A percentile compares a stretch with the other conserved stretches of the same genome.
phyloP scores from a whole-genome alignment of 2,797 vertebrate species.

The Peromyscus eremicus region DNA sequence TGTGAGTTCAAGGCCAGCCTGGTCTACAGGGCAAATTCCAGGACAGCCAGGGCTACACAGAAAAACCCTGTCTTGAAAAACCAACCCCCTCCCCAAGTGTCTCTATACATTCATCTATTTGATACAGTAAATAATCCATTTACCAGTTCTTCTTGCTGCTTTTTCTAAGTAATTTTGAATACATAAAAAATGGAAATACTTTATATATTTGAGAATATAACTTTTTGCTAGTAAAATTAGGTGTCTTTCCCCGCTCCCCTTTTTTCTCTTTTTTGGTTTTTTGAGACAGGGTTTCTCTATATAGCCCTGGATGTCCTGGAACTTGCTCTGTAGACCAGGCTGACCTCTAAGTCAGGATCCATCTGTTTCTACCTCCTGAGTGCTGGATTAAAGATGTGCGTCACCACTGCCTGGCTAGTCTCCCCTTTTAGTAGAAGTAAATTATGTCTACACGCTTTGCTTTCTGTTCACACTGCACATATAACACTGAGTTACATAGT shows the following conservation, averaged over 20 bases:
- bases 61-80: background rate
- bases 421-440: conserved; percentile 40
- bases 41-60: background rate
- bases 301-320: too few relatives aligned
- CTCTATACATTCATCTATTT: background rate
- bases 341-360: too few relatives aligned
- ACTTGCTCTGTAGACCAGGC: too few relatives aligned
- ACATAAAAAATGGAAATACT: conserved; percentile 9
- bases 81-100: too few relatives aligned
- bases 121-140: background rate
- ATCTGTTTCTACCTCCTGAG: too few relatives aligned
- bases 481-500: background rate
- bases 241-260: too few relatives aligned
- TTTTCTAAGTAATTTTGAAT: conserved; percentile 48
- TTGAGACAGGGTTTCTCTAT: too few relatives aligned
- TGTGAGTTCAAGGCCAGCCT: background rate
- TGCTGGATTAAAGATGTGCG: too few relatives aligned
- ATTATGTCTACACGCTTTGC: background rate
- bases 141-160: background rate
- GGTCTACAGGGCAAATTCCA: background rate
- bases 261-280: too few relatives aligned
- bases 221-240: background rate
- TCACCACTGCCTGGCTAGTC: too few relatives aligned
- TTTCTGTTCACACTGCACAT: background rate
- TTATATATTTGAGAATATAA: conserved; percentile 19